A percentile compares a stretch with the other conserved stretches of the same genome.
Conservation (phyloP, 2,797 vertebrate species). For the Eulemur rubriventer region DNA sequence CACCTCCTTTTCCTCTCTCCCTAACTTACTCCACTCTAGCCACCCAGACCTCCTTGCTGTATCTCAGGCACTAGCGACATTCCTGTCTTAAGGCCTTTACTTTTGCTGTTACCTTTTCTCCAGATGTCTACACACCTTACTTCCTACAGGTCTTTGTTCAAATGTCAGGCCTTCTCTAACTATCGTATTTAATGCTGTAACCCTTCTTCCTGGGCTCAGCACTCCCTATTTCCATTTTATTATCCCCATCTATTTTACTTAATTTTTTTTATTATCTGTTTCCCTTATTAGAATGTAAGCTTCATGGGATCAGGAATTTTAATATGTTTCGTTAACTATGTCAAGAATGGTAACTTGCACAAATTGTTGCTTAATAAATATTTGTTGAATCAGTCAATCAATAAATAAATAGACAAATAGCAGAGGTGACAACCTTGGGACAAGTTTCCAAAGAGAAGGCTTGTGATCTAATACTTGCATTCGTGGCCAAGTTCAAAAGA, state of each 20-base stretch:
- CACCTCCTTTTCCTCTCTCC: background rate
- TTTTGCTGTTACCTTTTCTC: background rate
- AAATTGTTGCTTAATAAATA: slow-evolving; percentile 11
- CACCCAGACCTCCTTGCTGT: background rate
- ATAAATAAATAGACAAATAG: background rate
- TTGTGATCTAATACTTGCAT: background rate
- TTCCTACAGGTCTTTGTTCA: background rate
- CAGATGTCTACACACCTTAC: background rate
- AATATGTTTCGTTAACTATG: background rate
- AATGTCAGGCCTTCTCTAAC: background rate
- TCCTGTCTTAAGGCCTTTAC: background rate
- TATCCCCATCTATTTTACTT: background rate
- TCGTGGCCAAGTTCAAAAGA: background rate
- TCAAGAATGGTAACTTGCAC: background rate
- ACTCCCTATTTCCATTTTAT: background rate
- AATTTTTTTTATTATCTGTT: background rate
- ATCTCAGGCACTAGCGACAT: background rate
- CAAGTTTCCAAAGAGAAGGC: background rate
- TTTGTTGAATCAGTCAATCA: background rate
- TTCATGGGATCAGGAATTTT: background rate
- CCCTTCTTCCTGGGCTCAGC: background rate
- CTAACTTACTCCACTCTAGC: background rate
- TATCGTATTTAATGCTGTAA: background rate
- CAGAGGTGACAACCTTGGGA: background rate
- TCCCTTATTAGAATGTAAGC: background rate